A percentile compares a stretch with the other conserved stretches of the same genome.
Evolutionary conservation across 2,888 invertebrate species (phyloP).

Genomic region (Phaedon cochleariae): DNA sequence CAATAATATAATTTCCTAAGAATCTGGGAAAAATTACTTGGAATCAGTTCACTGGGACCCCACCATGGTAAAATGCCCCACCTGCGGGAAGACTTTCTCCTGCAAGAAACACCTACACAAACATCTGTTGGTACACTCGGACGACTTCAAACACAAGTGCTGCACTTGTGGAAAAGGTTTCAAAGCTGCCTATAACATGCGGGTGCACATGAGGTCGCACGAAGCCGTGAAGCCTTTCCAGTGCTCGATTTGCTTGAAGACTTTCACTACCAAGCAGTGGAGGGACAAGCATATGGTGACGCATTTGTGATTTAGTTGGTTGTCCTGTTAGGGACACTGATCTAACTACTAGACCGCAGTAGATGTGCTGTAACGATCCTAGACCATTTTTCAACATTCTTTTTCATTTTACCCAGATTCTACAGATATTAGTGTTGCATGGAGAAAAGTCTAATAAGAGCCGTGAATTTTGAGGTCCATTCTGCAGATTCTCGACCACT

Average conservation of each 20-base stretch:
- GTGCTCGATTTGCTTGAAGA: conserved; percentile 55
- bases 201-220: conserved; percentile 45
- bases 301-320: conserved; percentile 53
- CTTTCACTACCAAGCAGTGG: conserved; percentile 56
- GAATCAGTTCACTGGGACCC: conserved; percentile 36
- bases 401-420: no score
- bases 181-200: conserved; percentile 43
- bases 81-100: conserved; percentile 44
- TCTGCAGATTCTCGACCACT: no score
- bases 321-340: no score
- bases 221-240: conserved; percentile 47
- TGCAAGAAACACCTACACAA: conserved; percentile 40
- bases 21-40: no score
- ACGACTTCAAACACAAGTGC: conserved; percentile 62
- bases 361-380: not conserved
- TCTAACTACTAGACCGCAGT: no score
- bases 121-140: conserved; percentile 56
- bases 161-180: conserved; percentile 63
- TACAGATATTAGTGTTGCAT: no score
- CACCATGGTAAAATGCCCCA: conserved; percentile 32
- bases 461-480: no score
- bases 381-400: no score
- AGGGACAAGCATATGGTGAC: conserved; percentile 63
- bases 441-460: no score
- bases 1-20: no score